phyloP scores from a whole-genome alignment of 2,888 invertebrate species.

The Chaetoderma sp. region DNA sequence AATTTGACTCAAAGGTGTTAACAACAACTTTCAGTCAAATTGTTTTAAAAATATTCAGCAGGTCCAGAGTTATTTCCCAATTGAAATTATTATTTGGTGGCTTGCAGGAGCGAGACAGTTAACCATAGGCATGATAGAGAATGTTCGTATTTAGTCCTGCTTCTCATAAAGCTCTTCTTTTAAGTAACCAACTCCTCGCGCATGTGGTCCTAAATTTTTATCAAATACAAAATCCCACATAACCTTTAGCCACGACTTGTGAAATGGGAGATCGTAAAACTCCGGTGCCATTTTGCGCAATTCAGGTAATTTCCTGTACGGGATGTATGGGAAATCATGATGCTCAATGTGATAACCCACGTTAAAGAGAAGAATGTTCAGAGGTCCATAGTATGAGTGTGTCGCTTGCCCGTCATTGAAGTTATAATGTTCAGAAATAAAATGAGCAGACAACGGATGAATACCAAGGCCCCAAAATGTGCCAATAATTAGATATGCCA shows the following conservation, averaged over 20 bases:
- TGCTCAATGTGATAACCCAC: constrained; percentile 69
- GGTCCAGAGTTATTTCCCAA: no score
- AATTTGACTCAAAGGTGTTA: no score
- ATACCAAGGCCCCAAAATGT: constrained; percentile 64
- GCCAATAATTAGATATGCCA: constrained; percentile 60
- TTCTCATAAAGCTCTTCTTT: constrained; percentile 25
- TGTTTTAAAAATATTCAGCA: no score
- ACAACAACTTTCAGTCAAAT: no score
- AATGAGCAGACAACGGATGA: constrained; percentile 68
- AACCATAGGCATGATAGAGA: no score
- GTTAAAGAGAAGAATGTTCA: constrained; percentile 67
- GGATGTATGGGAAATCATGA: constrained; percentile 70
- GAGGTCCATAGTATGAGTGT: constrained; percentile 68
- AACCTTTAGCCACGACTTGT: constrained; percentile 93
- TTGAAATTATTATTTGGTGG: no score
- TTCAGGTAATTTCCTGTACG: constrained; percentile 62
- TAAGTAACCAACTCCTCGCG: constrained; percentile 74
- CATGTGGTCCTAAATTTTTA: constrained; percentile 95
- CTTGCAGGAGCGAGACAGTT: no score
- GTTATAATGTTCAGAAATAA: constrained; percentile 68
- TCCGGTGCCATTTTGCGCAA: constrained; percentile 79
- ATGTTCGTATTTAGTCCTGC: no score
- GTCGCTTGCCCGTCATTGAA: constrained; percentile 65
- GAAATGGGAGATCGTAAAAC: constrained; percentile 95
- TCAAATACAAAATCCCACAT: constrained; percentile 95